Base-by-base conservation (phyloP, 2,113 vertebrate species). In the Hiodon alosoides region DNA sequence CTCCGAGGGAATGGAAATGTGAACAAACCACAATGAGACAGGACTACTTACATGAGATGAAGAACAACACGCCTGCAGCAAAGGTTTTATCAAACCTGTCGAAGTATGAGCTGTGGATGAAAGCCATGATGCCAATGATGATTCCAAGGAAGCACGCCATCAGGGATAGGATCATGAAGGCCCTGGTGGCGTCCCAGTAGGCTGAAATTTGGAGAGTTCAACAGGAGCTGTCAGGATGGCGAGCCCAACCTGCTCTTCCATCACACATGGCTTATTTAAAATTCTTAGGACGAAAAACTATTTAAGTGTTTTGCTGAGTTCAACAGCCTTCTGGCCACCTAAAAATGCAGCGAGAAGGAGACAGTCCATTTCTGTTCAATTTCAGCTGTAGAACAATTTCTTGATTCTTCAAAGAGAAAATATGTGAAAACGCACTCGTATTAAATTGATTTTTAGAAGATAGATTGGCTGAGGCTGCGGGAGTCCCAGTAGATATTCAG, bases 21-120 rank as follows among this genome's bases (percentile, higher is more conserved):
- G 52, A 8, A 54, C 54, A 16, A 59, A 59, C 6, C 52, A 14
- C 3, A 4, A 13, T 52, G 9, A 16, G 13, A 48, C 3, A 50
- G 67, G 48, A 58, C 50, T 14, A 87, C 89, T 90, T 79, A 91
- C 88, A 87, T 77, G 89, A 90, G 85, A 88, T 88, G 86, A 90
- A 90, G 76, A 90, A 91, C 78, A 91, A 77, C 59, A 88, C 85
- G 81, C 89, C 85, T 83, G 89, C 89, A 80, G 89, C 87, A 77
- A 90, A 91, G 83, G 86, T 88, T 82, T 89, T 89, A 79, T 90
- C 88, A 79, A 89, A 88, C 58, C 85, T 83, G 82, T 89, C 83
- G 70, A 89, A 86, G 78, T 84, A 88, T 48, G 88, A 90, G 81
- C 87, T 88, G 60, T 87, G 87, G 76, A 89, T 86, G 79, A 90